Evolutionary conservation across 2,113 vertebrate species (phyloP).

Genomic region (Gopherus flavomarginatus): DNA sequence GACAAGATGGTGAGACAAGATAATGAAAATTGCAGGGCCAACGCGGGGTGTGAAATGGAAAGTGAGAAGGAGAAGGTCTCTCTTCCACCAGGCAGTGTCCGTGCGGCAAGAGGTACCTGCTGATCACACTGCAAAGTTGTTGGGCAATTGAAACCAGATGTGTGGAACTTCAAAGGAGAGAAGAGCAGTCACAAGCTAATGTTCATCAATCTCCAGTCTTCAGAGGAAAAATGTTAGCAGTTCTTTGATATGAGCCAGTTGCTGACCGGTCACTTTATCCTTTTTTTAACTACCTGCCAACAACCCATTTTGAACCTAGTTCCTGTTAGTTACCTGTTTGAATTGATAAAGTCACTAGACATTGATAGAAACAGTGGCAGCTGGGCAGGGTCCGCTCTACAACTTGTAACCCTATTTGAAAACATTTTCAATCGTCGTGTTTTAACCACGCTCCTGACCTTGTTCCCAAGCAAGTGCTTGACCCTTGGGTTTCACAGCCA

Average conservation of each 20-base stretch:
- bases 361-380: slow-evolving; percentile 25
- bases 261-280: slow-evolving; percentile 54
- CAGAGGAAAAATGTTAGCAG: slow-evolving; percentile 63
- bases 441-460: slow-evolving; percentile 24
- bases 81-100: slow-evolving; percentile 52
- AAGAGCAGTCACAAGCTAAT: slow-evolving; percentile 69
- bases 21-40: slow-evolving; percentile 52
- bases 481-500: not conserved
- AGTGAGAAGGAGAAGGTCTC: slow-evolving; percentile 60
- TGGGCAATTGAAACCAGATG: slow-evolving; percentile 84
- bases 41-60: slow-evolving; percentile 57
- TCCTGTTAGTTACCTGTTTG: slow-evolving; percentile 31
- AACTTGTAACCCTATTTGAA: not conserved
- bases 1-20: slow-evolving; percentile 48
- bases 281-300: slow-evolving; percentile 44
- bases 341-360: not conserved
- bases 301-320: not conserved
- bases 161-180: slow-evolving; percentile 82
- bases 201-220: slow-evolving; percentile 71
- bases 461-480: slow-evolving; percentile 3
- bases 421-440: slow-evolving; percentile 21
- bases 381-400: not conserved
- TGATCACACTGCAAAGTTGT: slow-evolving; percentile 73
- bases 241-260: slow-evolving; percentile 77
- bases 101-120: slow-evolving; percentile 72